phyloP scores from a whole-genome alignment of 2,888 invertebrate species.

The Lacanobia wlatinum region DNA sequence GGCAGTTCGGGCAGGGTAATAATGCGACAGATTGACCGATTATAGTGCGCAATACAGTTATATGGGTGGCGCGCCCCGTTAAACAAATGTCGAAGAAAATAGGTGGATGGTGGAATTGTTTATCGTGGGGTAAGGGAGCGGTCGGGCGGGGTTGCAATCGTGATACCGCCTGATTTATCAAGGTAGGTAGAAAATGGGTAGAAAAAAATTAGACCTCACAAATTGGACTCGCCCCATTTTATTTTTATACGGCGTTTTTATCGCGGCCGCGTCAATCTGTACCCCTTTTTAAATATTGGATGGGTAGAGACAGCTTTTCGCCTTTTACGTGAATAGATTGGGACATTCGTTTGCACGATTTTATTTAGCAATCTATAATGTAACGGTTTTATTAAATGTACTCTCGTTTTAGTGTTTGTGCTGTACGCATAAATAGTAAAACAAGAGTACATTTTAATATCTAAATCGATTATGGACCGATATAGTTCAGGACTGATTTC shows the following conservation, averaged over 20 bases:
- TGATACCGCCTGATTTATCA: conserved; percentile 84
- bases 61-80: conserved; percentile 83
- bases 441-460: background rate
- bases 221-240: conserved; percentile 75
- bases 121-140: conserved; percentile 79
- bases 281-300: conserved; percentile 68
- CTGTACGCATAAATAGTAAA: background rate
- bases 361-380: conserved; percentile 53
- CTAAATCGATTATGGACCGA: background rate
- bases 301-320: conserved; percentile 58
- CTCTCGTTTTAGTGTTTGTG: conserved; percentile 9
- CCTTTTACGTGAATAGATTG: conserved; percentile 60
- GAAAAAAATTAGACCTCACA: conserved; percentile 77
- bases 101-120: conserved; percentile 76
- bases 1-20: conserved; percentile 76
- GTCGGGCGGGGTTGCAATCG: conserved; percentile 76
- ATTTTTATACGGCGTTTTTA: conserved; percentile 67
- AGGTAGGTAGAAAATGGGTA: conserved; percentile 69
- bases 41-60: conserved; percentile 81
- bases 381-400: conserved; percentile 63
- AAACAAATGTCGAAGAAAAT: conserved; percentile 84
- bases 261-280: conserved; percentile 59
- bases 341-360: conserved; percentile 18
- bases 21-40: conserved; percentile 80
- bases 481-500: background rate